Base-by-base conservation (phyloP, 2,888 invertebrate species). In the Mythimna pallens region DNA sequence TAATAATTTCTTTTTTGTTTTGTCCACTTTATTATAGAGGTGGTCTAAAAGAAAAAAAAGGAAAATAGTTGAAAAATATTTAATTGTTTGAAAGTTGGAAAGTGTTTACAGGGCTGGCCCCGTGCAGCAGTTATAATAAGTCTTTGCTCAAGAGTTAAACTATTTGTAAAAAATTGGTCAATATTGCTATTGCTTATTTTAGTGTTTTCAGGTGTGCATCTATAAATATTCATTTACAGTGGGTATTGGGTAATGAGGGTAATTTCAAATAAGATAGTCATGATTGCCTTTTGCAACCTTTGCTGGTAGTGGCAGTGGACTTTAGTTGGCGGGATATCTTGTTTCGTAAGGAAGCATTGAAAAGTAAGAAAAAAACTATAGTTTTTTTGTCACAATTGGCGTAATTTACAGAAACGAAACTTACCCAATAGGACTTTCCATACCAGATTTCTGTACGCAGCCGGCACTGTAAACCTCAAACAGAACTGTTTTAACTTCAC, bases 361-460 rank as follows among this genome's bases (percentile, higher is more conserved):
- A 36, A 36, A 36, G 25, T 40, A 20, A 10, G 36, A 40, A 59
- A 36, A 22, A 10, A 36, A 20, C 2, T n/a, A 58, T n/a, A 10
- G 4, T 9, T 4, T 4, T 0, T n/a, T 20, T n/a, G n/a, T 36
- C 36, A 34, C 9, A 6, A 2, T 63, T 14, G 2, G 9, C 20
- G 1, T 20, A 22, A 3, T 20, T 10, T 4, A 22, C 12, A 5
- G 5, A 30, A 4, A 59, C 20, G 3, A 54, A 58, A 86, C 88
- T 88, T 93, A 98, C 98, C 98, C 85, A 99, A 94, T 65, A 99
- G 96, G 54, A 99, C 97, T 94, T 98, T 98, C 99, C 99, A 99
- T 22, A 99, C 97, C 68, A 98, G 96, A 90, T 97, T 97, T 89
- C 99, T 97, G 85, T 99, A 98, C 8, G 98, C 97, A 20, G 97